phyloP scores from a whole-genome alignment of 2,797 vertebrate species.

The Nyctalus aviator region DNA sequence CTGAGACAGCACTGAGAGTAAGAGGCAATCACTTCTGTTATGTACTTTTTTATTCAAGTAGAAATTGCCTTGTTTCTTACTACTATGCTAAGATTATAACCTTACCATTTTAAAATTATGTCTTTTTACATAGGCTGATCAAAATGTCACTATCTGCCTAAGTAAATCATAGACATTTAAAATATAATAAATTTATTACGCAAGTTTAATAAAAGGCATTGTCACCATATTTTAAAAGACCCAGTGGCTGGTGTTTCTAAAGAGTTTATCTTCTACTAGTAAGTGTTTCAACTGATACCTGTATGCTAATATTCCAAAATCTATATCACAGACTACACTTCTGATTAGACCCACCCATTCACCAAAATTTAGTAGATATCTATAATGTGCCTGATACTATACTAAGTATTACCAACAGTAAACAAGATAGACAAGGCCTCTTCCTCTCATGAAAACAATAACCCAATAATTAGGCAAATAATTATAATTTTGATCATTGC shows the following conservation, averaged over 20 bases:
- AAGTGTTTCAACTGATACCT: slow-evolving; percentile 27
- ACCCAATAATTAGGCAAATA: neutral
- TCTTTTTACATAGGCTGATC: slow-evolving; percentile 32
- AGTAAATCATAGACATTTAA: slow-evolving; percentile 38
- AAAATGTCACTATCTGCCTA: slow-evolving; percentile 40
- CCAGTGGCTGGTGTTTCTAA: slow-evolving; percentile 2
- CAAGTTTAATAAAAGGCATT: slow-evolving; percentile 30
- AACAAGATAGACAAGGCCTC: neutral
- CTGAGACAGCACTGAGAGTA: neutral
- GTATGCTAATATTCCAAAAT: neutral
- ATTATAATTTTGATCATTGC: neutral
- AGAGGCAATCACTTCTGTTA: neutral
- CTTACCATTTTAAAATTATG: slow-evolving; percentile 13
- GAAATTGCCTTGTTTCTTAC: slow-evolving; percentile 6
- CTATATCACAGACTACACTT: neutral
- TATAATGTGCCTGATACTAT: neutral
- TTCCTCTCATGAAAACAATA: slow-evolving; percentile 38
- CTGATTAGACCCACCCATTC: neutral
- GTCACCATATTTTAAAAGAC: slow-evolving; percentile 21
- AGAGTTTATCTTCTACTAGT: neutral
- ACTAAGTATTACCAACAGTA: neutral
- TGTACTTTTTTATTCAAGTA: neutral
- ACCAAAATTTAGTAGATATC: neutral
- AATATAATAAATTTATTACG: slow-evolving; percentile 39
- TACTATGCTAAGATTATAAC: neutral